Evolutionary conservation across 2,888 invertebrate species (phyloP).

Genomic region (Nudaria mundana): DNA sequence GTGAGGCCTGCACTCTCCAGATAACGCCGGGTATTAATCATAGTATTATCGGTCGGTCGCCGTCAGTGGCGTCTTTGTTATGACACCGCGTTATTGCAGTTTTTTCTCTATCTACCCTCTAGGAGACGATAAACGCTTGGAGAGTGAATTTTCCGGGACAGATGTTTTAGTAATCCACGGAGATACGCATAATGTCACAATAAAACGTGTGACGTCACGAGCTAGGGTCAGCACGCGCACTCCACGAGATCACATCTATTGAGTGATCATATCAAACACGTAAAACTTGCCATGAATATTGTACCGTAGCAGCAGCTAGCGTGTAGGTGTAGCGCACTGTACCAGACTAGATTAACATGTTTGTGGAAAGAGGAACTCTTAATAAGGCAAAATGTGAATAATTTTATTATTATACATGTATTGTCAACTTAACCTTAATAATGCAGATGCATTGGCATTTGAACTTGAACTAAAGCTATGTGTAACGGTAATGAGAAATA

Average conservation of each 20-base stretch:
- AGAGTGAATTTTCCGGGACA: conserved; percentile 80
- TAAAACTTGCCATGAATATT: conserved; percentile 21
- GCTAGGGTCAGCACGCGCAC: conserved; percentile 23
- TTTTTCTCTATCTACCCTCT: conserved; percentile 77
- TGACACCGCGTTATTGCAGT: conserved; percentile 80
- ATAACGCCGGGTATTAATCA: conserved; percentile 80
- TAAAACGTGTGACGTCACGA: conserved; percentile 53
- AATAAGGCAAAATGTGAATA: too few relatives aligned
- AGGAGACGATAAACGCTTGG: conserved; percentile 64
- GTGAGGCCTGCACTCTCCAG: conserved; percentile 75
- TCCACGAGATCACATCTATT: conserved; percentile 16
- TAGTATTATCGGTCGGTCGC: conserved; percentile 79
- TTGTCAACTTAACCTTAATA: too few relatives aligned
- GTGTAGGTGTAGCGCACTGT: neutral
- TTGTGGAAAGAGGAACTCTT: too few relatives aligned
- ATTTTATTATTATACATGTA: too few relatives aligned
- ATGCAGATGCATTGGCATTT: too few relatives aligned
- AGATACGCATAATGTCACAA: conserved; percentile 49
- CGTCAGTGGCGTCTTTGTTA: conserved; percentile 76
- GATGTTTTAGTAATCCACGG: conserved; percentile 74
- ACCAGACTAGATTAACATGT: neutral
- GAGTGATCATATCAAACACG: conserved; percentile 25
- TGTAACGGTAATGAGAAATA: too few relatives aligned
- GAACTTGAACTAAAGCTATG: too few relatives aligned
- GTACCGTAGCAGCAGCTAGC: too few relatives aligned